A percentile compares a stretch with the other conserved stretches of the same genome.
phyloP scores from a whole-genome alignment of 1,140 invertebrate genomes.

The Cherax quadricarinatus region DNA sequence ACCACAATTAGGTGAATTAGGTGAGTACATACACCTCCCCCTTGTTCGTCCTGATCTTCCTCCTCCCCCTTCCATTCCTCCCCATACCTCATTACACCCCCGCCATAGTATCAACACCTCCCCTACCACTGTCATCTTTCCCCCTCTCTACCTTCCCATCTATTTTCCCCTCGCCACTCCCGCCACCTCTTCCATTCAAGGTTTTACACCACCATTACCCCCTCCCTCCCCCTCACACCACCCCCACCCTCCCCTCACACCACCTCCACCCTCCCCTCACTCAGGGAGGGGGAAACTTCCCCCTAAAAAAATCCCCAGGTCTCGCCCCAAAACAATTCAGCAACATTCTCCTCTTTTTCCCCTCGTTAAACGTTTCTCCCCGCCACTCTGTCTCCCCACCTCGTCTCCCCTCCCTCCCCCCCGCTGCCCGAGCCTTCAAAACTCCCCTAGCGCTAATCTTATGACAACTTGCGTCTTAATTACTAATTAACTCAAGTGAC shows the following conservation, averaged over 20 bases:
- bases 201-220: too few relatives aligned
- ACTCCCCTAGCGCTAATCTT: slow-evolving; percentile 65
- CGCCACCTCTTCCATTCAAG: too few relatives aligned
- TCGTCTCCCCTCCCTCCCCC: not conserved
- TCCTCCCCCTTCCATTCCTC: not conserved
- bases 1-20: too few relatives aligned
- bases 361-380: not conserved
- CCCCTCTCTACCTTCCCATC: too few relatives aligned
- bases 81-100: too few relatives aligned
- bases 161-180: too few relatives aligned
- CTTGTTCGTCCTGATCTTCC: not conserved
- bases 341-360: slow-evolving; percentile 5
- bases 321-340: slow-evolving; percentile 51
- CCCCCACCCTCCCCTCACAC: too few relatives aligned
- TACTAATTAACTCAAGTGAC: slow-evolving; percentile 67
- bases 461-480: slow-evolving; percentile 67
- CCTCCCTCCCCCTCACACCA: too few relatives aligned
- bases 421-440: slow-evolving; percentile 52
- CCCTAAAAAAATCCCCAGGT: slow-evolving; percentile 25
- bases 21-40: too few relatives aligned
- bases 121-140: too few relatives aligned
- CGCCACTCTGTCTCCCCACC: not conserved
- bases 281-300: slow-evolving; percentile 5
- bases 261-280: too few relatives aligned
- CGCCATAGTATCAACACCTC: too few relatives aligned